Evolutionary conservation across 2,113 vertebrate species (phyloP), one percentile per base, ranked within the genome.

Genomic region (Lates calcarifer): DNA sequence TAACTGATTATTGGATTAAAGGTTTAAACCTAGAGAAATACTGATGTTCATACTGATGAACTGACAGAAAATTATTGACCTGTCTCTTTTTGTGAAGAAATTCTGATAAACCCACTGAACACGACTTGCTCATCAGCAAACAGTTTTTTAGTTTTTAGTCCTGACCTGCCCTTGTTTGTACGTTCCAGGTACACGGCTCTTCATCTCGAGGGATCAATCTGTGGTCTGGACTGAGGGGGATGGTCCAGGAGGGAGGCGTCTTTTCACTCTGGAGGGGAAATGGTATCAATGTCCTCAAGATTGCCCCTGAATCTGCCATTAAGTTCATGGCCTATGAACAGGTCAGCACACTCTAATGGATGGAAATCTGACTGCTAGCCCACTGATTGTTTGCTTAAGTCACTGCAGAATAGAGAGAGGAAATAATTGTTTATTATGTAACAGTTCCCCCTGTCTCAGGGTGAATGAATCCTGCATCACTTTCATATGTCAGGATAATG

Each of bases 261-360:
- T 87, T 78, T 45, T 97, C 97, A 0, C 96, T 83, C 94, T 99
- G 84, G 91, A 88, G 91, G 65, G 91, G 91, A 62, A 92, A 92
- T 20, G 89, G 87, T 28, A 90, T 90, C 72, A 92, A 92, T 6
- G 86, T 92, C 57, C 93, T 98, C 60, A 99, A 99, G 94, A 98
- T 99, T 49, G 97, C 97, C 71, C 97, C 97, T 0, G 97, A 99
- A 93, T 97, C 97, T 68, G 97, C 97, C 76, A 95, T 99, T 84
- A 98, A 99, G 79, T 99, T 99, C 89, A 98, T 96, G 96, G 96
- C 97, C n/a, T 99, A 99, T 88, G 97, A 99, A 74, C 96, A 98
- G 96, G 97, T 98, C 93, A 45, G 87, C 29, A 18, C 11, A 17
- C 11, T 58, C 12, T 13, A 41, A 41, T 41, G 2, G 31, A n/a